Conservation (phyloP, 1,140 invertebrate species). For the Bombus waltoni region DNA sequence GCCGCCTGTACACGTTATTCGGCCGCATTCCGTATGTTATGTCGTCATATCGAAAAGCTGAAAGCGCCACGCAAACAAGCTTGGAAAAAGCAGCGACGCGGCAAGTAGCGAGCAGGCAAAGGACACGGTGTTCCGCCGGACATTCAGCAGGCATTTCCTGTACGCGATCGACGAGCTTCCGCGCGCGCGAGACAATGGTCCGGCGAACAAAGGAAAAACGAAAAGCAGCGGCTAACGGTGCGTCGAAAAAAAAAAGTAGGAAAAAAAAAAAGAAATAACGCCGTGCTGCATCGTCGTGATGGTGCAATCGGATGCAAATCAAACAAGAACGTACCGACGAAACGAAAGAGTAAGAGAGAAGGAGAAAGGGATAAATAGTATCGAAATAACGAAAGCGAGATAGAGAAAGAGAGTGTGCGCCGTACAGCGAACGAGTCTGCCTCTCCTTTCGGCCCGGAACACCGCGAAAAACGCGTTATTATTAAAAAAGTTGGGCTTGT, state of each 20-base stretch:
- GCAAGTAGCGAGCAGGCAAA: neutral
- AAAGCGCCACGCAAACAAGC: no score
- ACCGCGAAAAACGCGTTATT: constrained; percentile 67
- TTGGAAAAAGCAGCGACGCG: neutral
- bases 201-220: constrained; percentile 14
- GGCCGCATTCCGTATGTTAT: no score
- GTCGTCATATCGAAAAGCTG: neutral
- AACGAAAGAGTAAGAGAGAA: neutral
- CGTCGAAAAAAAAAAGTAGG: neutral
- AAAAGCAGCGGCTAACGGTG: constrained; percentile 5
- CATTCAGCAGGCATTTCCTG: constrained; percentile 14
- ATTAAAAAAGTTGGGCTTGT: constrained; percentile 75
- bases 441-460: constrained; percentile 6
- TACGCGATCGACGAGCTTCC: constrained; percentile 39
- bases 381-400: neutral
- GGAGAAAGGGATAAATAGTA: neutral
- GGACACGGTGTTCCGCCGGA: neutral
- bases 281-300: neutral
- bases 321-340: constrained; percentile 29
- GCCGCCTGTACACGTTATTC: no score
- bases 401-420: neutral
- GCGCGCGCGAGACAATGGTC: constrained; percentile 37
- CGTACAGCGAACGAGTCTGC: neutral
- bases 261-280: constrained; percentile 1
- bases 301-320: constrained; percentile 37